These are phyloP conservation scores for Cenopis cana DNA, from an alignment of 2,888 invertebrate species.

Conservation along the genomic window DNA sequence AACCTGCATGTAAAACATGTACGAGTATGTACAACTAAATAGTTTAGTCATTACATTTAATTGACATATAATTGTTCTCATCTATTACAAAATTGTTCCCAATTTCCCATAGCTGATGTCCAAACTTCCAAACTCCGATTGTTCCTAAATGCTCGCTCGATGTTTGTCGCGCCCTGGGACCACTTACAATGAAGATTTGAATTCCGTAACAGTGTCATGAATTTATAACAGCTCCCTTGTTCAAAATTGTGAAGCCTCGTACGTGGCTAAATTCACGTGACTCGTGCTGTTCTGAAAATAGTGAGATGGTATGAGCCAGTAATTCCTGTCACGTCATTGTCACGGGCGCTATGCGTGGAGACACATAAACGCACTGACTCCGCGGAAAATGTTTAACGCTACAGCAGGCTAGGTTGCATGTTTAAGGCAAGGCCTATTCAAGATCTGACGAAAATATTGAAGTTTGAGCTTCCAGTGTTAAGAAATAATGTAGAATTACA, in stretches of 20 bases:
- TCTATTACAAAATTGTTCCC: not conserved
- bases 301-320: conserved; percentile 31
- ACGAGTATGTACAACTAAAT: too few relatives aligned
- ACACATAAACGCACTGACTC: conserved; percentile 43
- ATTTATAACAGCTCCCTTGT: not conserved
- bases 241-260: conserved; percentile 16
- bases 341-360: conserved; percentile 37
- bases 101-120: not conserved
- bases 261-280: conserved; percentile 15
- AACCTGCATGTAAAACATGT: too few relatives aligned
- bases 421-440: too few relatives aligned
- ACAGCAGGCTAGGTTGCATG: too few relatives aligned
- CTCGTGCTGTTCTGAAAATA: conserved; percentile 28
- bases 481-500: too few relatives aligned
- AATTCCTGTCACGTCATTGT: conserved; percentile 40
- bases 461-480: too few relatives aligned
- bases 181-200: not conserved
- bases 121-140: not conserved
- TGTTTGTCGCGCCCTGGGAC: not conserved
- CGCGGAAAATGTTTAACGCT: conserved; percentile 7
- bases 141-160: not conserved
- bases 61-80: not conserved
- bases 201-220: conserved; percentile 6
- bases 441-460: too few relatives aligned
- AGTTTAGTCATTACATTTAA: not conserved